Base-by-base conservation (phyloP, 2,888 invertebrate genomes). In the Callosobruchus maculatus region DNA sequence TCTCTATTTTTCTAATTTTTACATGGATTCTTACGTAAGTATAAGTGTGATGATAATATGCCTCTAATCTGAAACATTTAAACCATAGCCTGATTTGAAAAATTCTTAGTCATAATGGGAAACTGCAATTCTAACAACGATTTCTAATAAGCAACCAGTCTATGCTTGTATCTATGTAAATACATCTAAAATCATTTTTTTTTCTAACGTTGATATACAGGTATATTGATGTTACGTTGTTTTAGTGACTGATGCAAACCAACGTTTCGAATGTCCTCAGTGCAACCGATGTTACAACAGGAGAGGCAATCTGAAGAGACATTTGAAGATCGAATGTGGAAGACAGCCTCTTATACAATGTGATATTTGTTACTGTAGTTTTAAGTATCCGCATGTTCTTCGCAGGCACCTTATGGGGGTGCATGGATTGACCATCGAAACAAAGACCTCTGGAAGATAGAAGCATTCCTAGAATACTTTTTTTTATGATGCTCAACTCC, bases 331-430 rank as follows among this genome's bases (percentile, higher is more conserved):
- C 86, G 89, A 89, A 76, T 89, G 89, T 79, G 88, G 89, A 72
- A 88, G 88, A 77, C 88, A 88, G 74, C 88, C 89, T 2, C 84
- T 86, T 71, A 89, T 89, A 77, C 85, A 87, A 71, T 89, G 89
- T 75, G 86, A 87, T 0, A 86, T 75, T 31, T 79, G 79, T 68
- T 70, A 70, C 18, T 70, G 73, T 18, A 71, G 70, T 22, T 78
- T 77, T 68, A 78, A 78, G 70, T 76, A 78, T 31, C 67, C 71
- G 9, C 77, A 78, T 68, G 76, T 77, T 18, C 22, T 78, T 5
- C 74, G 74, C 22, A 69, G 75, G 21, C 77, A 77, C 22, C 68
- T 76, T 22, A 71, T 69, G 13, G 70, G 72, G 21, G 72, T 77
- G 13, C 77, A 77, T 72, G 75, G 77, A 0, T 49, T 74, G 66